phyloP scores from a whole-genome alignment of 2,113 vertebrate species.

The Ranitomeya imitator region DNA sequence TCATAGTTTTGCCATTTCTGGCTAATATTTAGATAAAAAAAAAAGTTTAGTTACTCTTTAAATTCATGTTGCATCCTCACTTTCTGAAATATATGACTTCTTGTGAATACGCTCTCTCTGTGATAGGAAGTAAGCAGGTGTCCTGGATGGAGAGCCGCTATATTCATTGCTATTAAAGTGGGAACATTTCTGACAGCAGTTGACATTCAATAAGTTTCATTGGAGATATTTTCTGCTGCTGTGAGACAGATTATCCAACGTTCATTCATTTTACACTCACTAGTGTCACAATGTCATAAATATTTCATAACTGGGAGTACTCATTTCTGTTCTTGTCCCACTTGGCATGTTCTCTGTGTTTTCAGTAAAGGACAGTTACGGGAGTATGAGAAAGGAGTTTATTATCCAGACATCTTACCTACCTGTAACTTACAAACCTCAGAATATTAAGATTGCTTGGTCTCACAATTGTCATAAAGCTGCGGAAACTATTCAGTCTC shows the following conservation, averaged over 20 bases:
- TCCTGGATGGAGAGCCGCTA: background rate
- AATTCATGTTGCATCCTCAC: background rate
- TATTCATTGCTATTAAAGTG: conserved; percentile 63
- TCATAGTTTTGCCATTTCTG: no score
- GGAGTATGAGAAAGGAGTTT: conserved; percentile 92
- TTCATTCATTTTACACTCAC: conserved; percentile 78
- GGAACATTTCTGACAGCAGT: conserved; percentile 68
- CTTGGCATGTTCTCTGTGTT: conserved; percentile 89
- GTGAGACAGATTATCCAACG: conserved; percentile 83
- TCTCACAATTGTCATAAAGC: background rate
- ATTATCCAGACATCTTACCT: conserved; percentile 90
- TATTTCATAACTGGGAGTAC: conserved; percentile 97
- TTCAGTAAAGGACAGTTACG: conserved; percentile 94
- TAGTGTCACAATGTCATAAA: conserved; percentile 93
- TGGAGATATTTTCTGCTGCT: conserved; percentile 74
- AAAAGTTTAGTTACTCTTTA: no score
- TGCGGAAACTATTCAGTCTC: background rate
- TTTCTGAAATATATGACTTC: background rate
- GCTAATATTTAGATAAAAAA: no score
- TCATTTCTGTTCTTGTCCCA: conserved; percentile 84
- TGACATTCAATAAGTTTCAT: conserved; percentile 78
- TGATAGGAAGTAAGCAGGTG: background rate
- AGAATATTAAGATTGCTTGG: background rate
- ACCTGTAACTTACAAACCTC: conserved; percentile 79
- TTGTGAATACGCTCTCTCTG: background rate